Evolutionary conservation across 2,797 vertebrate species (phyloP).

Genomic region (Siniperca obscura): DNA sequence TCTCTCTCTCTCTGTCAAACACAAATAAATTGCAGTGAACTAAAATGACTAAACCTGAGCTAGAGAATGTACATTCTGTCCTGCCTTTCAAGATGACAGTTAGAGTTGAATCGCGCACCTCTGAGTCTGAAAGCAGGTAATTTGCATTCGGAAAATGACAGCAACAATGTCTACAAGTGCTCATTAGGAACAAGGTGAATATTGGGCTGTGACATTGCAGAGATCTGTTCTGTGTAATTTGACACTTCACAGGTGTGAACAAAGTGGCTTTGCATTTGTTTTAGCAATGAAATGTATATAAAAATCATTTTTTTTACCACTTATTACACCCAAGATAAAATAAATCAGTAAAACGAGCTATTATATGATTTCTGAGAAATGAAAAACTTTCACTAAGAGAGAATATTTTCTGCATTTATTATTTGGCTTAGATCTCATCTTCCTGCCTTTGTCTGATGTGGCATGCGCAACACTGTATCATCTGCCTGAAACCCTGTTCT

Average conservation of each 20-base stretch:
- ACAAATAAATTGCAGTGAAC: slow-evolving; percentile 55
- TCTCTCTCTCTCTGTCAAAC: slow-evolving; percentile 52
- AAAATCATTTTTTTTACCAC: slow-evolving; percentile 9
- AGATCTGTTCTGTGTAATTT: slow-evolving; percentile 63
- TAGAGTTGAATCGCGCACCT: slow-evolving; percentile 64
- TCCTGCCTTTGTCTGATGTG: slow-evolving; percentile 38
- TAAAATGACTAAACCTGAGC: slow-evolving; percentile 56
- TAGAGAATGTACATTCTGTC: slow-evolving; percentile 54
- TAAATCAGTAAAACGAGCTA: background rate
- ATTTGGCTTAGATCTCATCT: slow-evolving; percentile 37
- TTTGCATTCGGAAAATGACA: slow-evolving; percentile 74
- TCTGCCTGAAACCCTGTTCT: slow-evolving; percentile 40
- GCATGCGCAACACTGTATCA: slow-evolving; percentile 39
- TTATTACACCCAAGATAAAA: background rate
- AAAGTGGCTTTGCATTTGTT: slow-evolving; percentile 56
- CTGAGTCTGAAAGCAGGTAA: slow-evolving; percentile 63
- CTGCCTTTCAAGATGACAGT: slow-evolving; percentile 78
- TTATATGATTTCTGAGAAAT: background rate
- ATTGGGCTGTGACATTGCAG: slow-evolving; percentile 60
- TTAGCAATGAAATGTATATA: slow-evolving; percentile 18
- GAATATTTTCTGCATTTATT: slow-evolving; percentile 34
- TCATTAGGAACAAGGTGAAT: slow-evolving; percentile 76
- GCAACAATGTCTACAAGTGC: slow-evolving; percentile 66
- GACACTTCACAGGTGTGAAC: slow-evolving; percentile 68
- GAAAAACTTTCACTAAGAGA: background rate